phyloP scores from a whole-genome alignment of 2,888 invertebrate genomes.

The Drosophila prostipennis region DNA sequence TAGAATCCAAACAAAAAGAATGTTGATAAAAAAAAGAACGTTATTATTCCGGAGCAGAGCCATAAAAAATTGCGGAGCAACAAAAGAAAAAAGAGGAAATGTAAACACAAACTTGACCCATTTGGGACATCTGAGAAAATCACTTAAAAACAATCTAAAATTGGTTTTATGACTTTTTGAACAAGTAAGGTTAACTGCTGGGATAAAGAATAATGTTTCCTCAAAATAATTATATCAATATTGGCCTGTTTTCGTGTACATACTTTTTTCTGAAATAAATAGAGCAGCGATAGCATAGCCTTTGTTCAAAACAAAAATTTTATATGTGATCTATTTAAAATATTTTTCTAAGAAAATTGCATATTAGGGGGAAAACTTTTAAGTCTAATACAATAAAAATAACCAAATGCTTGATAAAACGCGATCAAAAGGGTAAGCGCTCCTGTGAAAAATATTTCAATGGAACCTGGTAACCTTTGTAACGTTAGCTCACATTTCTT shows the following conservation, averaged over 20 bases:
- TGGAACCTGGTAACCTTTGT: constrained; percentile 23
- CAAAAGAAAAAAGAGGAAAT: constrained; percentile 43
- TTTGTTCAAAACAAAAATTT: not conserved
- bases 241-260: not conserved
- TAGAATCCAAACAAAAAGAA: constrained; percentile 36
- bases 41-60: constrained; percentile 33
- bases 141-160: constrained; percentile 29
- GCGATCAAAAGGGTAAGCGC: not conserved
- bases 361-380: no score
- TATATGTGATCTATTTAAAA: no score
- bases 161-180: constrained; percentile 21
- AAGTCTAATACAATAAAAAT: no score
- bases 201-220: constrained; percentile 4
- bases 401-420: not conserved
- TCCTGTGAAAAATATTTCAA: constrained; percentile 16
- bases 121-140: constrained; percentile 45
- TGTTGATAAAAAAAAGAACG: constrained; percentile 40
- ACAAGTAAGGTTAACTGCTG: constrained; percentile 15
- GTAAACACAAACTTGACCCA: constrained; percentile 71
- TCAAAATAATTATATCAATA: constrained; percentile 6
- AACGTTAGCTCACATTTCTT: constrained; percentile 17
- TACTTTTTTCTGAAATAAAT: not conserved
- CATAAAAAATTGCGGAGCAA: constrained; percentile 50
- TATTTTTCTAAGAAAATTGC: no score
- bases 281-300: not conserved